Evolutionary conservation across 2,797 vertebrate species (phyloP).

Genomic region (Dromococcyx pavoninus): DNA sequence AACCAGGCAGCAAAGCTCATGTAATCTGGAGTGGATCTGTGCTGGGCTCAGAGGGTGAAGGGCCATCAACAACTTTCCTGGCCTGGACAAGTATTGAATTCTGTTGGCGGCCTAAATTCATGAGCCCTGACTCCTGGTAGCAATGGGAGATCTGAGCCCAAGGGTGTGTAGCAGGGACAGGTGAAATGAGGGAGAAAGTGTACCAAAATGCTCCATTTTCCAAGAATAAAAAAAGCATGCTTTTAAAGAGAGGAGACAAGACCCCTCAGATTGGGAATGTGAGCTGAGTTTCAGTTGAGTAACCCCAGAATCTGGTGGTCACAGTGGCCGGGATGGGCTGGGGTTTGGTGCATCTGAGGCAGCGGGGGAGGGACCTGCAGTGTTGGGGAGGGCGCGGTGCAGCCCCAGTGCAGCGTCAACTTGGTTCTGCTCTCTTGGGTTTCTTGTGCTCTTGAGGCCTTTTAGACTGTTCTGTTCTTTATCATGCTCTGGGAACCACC

Average conservation of each 20-base stretch:
- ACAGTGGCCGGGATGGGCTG: neutral
- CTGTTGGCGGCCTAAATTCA: neutral
- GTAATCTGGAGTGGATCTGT: neutral
- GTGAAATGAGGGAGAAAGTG: neutral
- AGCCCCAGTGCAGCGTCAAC: too few species aligned
- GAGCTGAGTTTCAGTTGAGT: neutral
- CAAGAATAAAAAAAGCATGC: neutral
- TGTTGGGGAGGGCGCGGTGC: fast-evolving
- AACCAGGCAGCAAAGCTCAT: neutral
- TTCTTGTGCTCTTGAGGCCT: neutral
- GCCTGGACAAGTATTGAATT: neutral
- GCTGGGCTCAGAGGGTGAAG: neutral
- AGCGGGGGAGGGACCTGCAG: too few species aligned
- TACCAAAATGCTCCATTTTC: neutral
- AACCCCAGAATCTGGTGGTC: neutral
- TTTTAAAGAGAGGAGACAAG: neutral
- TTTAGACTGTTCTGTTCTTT: neutral
- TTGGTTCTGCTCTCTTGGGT: neutral
- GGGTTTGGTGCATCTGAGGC: neutral
- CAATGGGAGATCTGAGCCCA: neutral
- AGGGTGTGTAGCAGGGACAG: neutral
- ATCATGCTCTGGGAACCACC: neutral
- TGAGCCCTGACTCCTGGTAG: neutral
- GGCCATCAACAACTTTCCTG: neutral
- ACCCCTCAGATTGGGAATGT: neutral